Evolutionary conservation across 2,113 vertebrate genomes (phyloP).

Genomic region (Panthera leo): DNA sequence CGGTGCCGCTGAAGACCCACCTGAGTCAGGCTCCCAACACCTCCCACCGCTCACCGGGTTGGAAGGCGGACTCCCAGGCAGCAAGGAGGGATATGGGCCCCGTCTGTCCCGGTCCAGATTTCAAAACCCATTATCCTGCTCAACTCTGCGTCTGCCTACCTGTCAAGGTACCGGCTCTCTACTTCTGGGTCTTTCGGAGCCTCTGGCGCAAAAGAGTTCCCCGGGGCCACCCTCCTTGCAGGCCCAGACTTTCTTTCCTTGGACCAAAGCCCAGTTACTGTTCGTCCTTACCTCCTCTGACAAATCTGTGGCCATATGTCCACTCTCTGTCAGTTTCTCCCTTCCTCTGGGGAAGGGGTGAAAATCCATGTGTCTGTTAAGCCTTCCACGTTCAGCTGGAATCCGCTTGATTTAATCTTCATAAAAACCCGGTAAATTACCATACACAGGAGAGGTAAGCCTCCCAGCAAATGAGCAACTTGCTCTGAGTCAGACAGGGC

Average conservation of each 20-base stretch:
- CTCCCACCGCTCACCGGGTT: background rate
- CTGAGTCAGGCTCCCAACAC: accelerated
- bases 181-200: background rate
- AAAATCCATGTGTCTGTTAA: background rate
- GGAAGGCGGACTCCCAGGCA: background rate
- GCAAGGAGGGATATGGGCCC: background rate
- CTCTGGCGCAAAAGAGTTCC: background rate
- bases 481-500: background rate
- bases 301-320: background rate
- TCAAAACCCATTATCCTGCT: background rate
- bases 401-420: background rate
- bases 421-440: background rate
- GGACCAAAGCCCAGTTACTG: background rate
- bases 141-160: background rate
- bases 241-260: background rate
- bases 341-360: background rate
- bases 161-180: background rate
- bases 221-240: background rate
- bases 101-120: too few species aligned
- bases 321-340: background rate
- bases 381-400: background rate
- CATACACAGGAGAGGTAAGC: too few species aligned
- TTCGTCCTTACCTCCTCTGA: background rate
- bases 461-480: background rate
- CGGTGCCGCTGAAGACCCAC: background rate